These are phyloP conservation scores for Enteromius afrohamiltoni DNA, from an alignment of 2,797 vertebrate species.

Conservation along the genomic window DNA sequence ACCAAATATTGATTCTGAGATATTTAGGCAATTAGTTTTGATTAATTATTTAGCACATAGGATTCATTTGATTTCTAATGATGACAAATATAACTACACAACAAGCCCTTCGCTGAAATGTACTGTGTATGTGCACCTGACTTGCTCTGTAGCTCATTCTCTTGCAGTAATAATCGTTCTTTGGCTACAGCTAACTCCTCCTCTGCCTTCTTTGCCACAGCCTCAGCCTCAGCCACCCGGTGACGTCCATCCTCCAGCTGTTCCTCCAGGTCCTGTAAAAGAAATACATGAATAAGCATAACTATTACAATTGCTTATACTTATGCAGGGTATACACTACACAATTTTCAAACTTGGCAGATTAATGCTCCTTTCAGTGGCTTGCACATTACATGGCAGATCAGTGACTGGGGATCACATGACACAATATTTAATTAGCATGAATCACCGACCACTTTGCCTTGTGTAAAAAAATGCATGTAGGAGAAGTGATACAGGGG, in stretches of 20 bases:
- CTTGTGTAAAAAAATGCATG: neutral
- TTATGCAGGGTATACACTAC: neutral
- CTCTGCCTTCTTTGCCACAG: slow-evolving; percentile 77
- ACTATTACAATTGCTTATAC: neutral
- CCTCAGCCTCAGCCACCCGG: slow-evolving; percentile 81
- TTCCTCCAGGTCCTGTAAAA: slow-evolving; percentile 82
- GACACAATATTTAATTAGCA: neutral
- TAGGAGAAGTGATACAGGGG: neutral
- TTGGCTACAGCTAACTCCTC: slow-evolving; percentile 86
- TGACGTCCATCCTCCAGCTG: slow-evolving; percentile 82
- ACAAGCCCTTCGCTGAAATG: neutral
- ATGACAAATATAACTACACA: slow-evolving; percentile 2
- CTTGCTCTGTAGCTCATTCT: slow-evolving; percentile 82
- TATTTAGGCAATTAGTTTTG: neutral
- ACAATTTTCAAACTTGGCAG: neutral
- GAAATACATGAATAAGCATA: neutral
- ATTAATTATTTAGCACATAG: neutral
- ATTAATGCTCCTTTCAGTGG: neutral
- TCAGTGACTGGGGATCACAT: neutral
- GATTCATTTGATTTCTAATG: neutral
- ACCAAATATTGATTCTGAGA: neutral
- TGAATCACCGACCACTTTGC: neutral
- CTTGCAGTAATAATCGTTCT: slow-evolving; percentile 83
- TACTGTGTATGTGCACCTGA: slow-evolving; percentile 73
- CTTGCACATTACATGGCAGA: neutral